These are phyloP conservation scores for Butorides virescens DNA, from an alignment of 2,113 vertebrate genomes.

Conservation along the genomic window DNA sequence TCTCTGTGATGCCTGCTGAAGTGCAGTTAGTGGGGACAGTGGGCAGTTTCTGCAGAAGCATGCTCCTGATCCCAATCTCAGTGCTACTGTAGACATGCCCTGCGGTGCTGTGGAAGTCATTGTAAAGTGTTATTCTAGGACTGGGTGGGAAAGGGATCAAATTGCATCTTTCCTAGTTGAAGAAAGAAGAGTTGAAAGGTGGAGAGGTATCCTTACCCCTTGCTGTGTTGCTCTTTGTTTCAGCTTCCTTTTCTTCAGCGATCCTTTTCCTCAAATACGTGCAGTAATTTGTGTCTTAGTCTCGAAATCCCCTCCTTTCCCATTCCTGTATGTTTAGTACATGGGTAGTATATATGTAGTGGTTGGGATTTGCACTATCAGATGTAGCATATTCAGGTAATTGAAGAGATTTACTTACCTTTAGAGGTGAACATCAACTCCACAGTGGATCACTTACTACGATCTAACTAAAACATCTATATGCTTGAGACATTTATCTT, in stretches of 20 bases:
- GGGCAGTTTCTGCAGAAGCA: not conserved
- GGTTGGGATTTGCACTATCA: not conserved
- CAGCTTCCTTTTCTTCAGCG: not conserved
- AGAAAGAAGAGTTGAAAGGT: not conserved
- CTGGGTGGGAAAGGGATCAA: not conserved
- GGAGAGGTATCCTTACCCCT: not conserved
- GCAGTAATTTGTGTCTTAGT: not conserved
- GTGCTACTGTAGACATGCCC: not conserved
- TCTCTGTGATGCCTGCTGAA: not conserved
- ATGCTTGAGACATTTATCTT: not conserved
- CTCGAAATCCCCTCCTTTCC: not conserved
- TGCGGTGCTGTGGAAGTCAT: not conserved
- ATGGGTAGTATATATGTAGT: not conserved
- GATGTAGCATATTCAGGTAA: not conserved
- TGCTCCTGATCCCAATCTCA: not conserved
- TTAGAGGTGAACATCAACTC: not conserved
- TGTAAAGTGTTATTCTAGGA: not conserved
- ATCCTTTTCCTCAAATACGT: not conserved
- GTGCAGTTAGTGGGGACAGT: not conserved
- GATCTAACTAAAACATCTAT: not conserved
- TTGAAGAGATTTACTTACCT: not conserved
- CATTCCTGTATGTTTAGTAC: not conserved
- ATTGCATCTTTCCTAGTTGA: not conserved
- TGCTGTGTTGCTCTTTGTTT: not conserved
- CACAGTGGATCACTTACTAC: not conserved